Percentiles rank a stretch among this genome's conserved stretches.
Conservation (phyloP, 2,113 vertebrate species). For the human region GRCh38 chr12:125376501-125377000, state of each 20-base stretch:
- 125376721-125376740: neutral
- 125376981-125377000: neutral
- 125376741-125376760: neutral
- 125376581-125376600: neutral
- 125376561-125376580: neutral
- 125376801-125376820: neutral
- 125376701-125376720: neutral
- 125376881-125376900: no score
- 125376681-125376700: neutral
- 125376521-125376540: no score
- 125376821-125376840: accelerated
- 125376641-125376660: neutral
- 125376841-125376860: neutral
- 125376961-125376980: neutral
- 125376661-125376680: neutral
- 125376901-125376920: neutral
- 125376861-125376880: neutral
- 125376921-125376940: neutral
- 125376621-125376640: neutral
- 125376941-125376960: neutral
- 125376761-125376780: neutral
- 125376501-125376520: accelerated
- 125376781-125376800: accelerated
- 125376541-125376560: neutral
- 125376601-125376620: neutral